Evolutionary conservation across 2,113 vertebrate genomes (phyloP).

Genomic region (Geothlypis trichas): DNA sequence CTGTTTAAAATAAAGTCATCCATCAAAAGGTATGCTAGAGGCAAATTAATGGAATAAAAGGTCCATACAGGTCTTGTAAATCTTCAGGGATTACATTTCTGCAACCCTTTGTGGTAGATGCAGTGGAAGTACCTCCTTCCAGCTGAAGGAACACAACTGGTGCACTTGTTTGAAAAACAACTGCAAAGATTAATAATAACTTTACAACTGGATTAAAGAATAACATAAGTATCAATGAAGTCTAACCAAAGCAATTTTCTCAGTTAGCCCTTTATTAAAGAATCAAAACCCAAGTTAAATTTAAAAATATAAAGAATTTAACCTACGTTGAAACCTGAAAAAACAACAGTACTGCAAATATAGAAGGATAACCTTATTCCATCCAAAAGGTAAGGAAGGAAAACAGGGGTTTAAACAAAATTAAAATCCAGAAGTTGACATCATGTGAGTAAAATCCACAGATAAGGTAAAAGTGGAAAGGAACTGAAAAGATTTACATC

Average conservation of each 20-base stretch:
- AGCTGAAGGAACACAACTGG: neutral
- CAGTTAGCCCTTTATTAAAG: constrained; percentile 52
- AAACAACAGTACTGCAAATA: neutral
- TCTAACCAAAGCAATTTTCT: constrained; percentile 14
- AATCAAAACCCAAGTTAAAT: neutral
- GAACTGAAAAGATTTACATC: neutral
- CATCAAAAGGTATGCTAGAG: neutral
- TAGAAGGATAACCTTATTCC: neutral
- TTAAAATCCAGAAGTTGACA: neutral
- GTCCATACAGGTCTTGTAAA: neutral
- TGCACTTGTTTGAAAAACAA: neutral
- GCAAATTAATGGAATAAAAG: neutral
- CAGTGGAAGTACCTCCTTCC: neutral
- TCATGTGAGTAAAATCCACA: neutral
- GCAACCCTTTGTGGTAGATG: neutral
- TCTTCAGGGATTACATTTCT: neutral
- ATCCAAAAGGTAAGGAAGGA: neutral
- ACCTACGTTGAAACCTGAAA: neutral
- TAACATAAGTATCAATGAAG: neutral
- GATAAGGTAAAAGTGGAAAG: neutral
- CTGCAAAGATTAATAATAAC: neutral
- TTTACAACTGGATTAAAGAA: neutral
- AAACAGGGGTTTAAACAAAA: neutral
- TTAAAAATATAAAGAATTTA: neutral
- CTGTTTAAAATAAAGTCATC: neutral